phyloP scores from a whole-genome alignment of 2,797 vertebrate species.

The Enteromius paludinosus region DNA sequence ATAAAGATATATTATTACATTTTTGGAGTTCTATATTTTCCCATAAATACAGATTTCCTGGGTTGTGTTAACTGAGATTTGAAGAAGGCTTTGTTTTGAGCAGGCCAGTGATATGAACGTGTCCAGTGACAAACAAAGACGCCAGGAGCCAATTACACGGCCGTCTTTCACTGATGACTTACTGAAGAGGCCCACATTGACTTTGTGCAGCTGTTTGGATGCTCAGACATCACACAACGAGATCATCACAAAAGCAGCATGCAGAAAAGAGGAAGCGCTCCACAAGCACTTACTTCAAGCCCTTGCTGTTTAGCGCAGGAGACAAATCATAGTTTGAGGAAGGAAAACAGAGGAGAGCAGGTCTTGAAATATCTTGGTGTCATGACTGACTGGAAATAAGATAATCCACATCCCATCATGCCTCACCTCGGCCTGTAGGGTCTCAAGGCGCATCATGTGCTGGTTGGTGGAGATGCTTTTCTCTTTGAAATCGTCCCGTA shows the following conservation, averaged over 20 bases:
- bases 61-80: background rate
- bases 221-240: slow-evolving; percentile 31
- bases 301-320: slow-evolving; percentile 91
- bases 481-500: slow-evolving; percentile 94
- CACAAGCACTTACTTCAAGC: slow-evolving; percentile 94
- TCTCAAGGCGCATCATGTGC: slow-evolving; percentile 92
- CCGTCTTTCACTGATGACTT: background rate
- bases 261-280: slow-evolving; percentile 53
- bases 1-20: too few relatives aligned
- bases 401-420: background rate
- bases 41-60: background rate
- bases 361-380: slow-evolving; percentile 25
- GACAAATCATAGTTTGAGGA: slow-evolving; percentile 67
- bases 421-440: slow-evolving; percentile 93
- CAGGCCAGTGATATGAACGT: background rate
- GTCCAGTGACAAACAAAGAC: slow-evolving; percentile 2
- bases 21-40: background rate
- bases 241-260: slow-evolving; percentile 60
- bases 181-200: background rate
- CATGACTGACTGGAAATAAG: background rate
- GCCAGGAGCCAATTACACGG: background rate
- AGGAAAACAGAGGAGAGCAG: slow-evolving; percentile 63
- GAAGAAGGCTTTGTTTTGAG: background rate
- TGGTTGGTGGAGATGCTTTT: slow-evolving; percentile 93
- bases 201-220: slow-evolving; percentile 45